Percentiles rank a stretch among this genome's conserved stretches.
These are phyloP conservation scores for Sorex maritimensis DNA, from an alignment of 2,797 vertebrate genomes.

Conservation along the genomic window DNA sequence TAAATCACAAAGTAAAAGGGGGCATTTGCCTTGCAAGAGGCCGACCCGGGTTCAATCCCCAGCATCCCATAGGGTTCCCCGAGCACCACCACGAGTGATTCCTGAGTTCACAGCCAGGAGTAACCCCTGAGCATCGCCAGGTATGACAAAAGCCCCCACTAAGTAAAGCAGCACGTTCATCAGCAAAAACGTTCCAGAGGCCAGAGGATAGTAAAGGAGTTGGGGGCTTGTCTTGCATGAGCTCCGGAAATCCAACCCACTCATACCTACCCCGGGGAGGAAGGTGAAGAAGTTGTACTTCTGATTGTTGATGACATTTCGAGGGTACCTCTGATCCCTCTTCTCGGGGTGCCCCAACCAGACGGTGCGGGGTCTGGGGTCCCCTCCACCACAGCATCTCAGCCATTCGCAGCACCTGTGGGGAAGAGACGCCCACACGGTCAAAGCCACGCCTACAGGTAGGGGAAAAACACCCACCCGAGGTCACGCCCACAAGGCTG, in stretches of 20 bases:
- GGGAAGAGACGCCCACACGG: not conserved
- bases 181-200: not conserved
- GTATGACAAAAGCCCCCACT: not conserved
- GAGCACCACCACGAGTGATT: too few species aligned
- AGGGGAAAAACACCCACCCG: too few species aligned
- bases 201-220: not conserved
- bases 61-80: too few species aligned
- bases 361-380: constrained; percentile 96
- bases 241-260: not conserved
- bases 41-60: too few species aligned
- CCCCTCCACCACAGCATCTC: constrained; percentile 96
- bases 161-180: not conserved
- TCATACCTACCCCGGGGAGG: constrained; percentile 95
- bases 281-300: constrained; percentile 99
- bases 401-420: constrained; percentile 97
- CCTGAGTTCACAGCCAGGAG: too few species aligned
- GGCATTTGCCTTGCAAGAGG: too few species aligned
- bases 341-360: constrained; percentile 99
- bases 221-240: rapidly evolving
- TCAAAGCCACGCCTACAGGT: constrained; percentile 21
- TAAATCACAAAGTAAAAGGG: too few species aligned
- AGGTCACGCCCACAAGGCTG: rapidly evolving
- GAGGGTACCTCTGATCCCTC: constrained; percentile 97
- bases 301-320: constrained; percentile 99
- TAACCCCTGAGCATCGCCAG: too few species aligned